Percentiles rank a stretch among this genome's conserved stretches.
Conservation (phyloP, 1,140 invertebrate genomes). For the Cydia strobilella region DNA sequence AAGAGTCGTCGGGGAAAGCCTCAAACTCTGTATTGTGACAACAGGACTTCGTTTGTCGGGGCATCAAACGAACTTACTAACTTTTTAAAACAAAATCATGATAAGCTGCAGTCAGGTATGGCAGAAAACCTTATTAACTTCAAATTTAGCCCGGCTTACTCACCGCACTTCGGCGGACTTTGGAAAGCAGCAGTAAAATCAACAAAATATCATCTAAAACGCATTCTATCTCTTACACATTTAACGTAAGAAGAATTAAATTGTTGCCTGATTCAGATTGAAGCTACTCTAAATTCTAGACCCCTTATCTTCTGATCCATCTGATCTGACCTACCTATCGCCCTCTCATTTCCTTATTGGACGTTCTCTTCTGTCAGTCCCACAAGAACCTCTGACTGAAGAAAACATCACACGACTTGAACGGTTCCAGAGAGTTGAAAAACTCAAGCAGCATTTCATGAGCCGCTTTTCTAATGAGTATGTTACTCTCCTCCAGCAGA, state of each 20-base stretch:
- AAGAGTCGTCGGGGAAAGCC: conserved; percentile 31
- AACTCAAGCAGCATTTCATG: conserved; percentile 44
- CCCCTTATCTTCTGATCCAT: too few species aligned
- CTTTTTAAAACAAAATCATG: too few species aligned
- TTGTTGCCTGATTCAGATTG: conserved; percentile 41
- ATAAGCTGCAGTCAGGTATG: too few species aligned
- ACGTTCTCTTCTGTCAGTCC: too few species aligned
- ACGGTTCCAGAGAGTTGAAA: conserved; percentile 38
- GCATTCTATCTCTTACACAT: conserved; percentile 36
- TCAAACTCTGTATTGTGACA: conserved; percentile 23
- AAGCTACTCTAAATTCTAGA: too few species aligned
- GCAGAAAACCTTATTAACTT: too few species aligned
- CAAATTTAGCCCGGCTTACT: too few species aligned
- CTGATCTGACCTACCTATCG: too few species aligned
- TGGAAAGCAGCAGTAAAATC: conserved; percentile 42
- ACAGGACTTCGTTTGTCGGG: conserved; percentile 29
- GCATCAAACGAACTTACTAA: too few species aligned
- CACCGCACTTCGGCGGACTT: too few species aligned
- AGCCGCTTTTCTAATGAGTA: conserved; percentile 39
- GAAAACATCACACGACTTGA: conserved; percentile 36
- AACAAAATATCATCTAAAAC: conserved; percentile 40
- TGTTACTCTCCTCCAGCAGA: conserved; percentile 42
- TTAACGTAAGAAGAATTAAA: conserved; percentile 56
- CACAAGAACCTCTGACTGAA: too few species aligned
- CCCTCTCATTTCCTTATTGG: too few species aligned